Evolutionary conservation across 2,797 vertebrate genomes (phyloP), one percentile per base, ranked within the genome.

Genomic region (Fistularia tabacaria): DNA sequence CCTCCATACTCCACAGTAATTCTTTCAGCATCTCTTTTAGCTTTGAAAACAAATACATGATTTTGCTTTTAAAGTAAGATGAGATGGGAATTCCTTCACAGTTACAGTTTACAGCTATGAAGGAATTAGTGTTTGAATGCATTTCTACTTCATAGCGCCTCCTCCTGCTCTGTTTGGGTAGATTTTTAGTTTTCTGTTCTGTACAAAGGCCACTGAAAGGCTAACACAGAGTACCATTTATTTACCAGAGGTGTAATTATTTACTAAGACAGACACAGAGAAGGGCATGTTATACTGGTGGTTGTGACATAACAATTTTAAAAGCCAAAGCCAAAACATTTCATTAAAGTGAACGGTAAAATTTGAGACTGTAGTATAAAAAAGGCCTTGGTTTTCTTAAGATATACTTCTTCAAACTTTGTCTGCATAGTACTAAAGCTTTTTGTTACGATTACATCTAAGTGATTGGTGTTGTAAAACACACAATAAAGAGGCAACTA

Each of bases 171-270:
- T 78, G 55, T 73, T 74, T 71, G 48, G 53, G 41, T 14, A 58
- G 9, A 64, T 74, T 77, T 51, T 58, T 57, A 50, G 46, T 46
- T 57, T 44, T 62, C 38, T 42, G 73, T 67, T 42, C 38, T 73
- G 86, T 51, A 59, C 87, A 86, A 90, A 89, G 88, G 71, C 65
- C 86, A 83, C 40, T 38, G 44, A 38, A 48, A 47, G 54, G 15
- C 66, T 62, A 62, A 68, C 59, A 51, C 37, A 0, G n/a, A 38
- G 51, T 62, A 43, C 45, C 36, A 79, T 57, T 48, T 89, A 81
- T 90, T 88, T 88, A 83, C 71, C 11, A 60, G 58, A 9, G 50
- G 77, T 84, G 66, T 90, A 91, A 92, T 90, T 77, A 92, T 92
- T 91, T 71, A 91, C 88, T 50, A 50, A 53, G 69, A 9, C 36